Evolutionary conservation across 2,888 invertebrate genomes (phyloP).

Genomic region (Biston stratarius): DNA sequence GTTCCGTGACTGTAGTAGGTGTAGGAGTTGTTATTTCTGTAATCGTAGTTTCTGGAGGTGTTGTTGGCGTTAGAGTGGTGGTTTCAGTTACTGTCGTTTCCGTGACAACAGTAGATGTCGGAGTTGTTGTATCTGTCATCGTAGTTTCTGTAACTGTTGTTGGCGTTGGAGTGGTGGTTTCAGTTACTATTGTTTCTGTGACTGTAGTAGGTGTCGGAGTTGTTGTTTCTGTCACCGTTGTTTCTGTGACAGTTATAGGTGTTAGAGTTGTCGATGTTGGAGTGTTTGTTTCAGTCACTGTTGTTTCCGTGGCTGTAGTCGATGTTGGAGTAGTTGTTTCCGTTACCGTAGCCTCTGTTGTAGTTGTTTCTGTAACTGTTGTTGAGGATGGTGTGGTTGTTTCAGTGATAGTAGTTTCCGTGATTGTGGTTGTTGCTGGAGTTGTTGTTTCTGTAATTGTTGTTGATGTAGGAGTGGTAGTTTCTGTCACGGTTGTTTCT

Average conservation of each 20-base stretch:
- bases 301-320: background rate
- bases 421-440: background rate
- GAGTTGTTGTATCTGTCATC: constrained; percentile 1
- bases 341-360: background rate
- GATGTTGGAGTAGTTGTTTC: background rate
- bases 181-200: constrained; percentile 3
- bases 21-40: background rate
- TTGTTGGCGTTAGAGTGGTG: background rate
- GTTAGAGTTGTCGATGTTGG: background rate
- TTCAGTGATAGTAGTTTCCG: constrained; percentile 5
- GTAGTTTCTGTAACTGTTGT: constrained; percentile 1
- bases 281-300: background rate
- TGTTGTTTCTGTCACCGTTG: background rate
- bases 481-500: background rate
- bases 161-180: background rate
- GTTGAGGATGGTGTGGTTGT: background rate
- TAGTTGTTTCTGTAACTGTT: background rate
- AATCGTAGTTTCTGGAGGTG: background rate
- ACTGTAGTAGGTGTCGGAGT: background rate
- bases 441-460: background rate
- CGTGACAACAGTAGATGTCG: background rate
- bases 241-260: background rate
- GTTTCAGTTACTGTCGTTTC: background rate
- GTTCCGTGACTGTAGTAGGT: background rate
- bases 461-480: background rate